Percentiles rank a stretch among this genome's conserved stretches.
Conservation (phyloP, 2,888 invertebrate species). For the Cephus nigrinus region DNA sequence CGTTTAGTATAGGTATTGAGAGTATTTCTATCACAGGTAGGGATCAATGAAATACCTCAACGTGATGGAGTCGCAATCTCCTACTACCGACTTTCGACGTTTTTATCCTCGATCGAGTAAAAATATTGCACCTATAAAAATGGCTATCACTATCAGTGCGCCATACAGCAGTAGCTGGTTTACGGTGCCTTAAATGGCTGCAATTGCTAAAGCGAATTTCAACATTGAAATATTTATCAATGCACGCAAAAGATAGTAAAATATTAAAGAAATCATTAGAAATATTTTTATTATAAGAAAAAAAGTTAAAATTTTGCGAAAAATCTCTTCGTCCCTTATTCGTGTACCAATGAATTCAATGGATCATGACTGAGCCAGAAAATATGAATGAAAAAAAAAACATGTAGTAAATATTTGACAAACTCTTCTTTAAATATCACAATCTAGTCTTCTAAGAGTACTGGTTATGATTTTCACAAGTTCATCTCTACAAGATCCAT, state of each 20-base stretch:
- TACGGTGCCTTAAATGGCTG: neutral
- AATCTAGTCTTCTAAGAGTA: neutral
- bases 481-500: neutral
- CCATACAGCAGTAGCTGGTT: neutral
- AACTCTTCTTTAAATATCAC: neutral
- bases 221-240: neutral
- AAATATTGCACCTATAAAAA: neutral
- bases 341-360: neutral
- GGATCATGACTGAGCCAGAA: neutral
- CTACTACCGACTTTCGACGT: neutral
- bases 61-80: neutral
- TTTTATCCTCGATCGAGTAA: neutral
- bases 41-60: neutral
- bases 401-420: neutral
- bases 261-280: neutral
- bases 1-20: neutral
- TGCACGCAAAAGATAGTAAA: neutral
- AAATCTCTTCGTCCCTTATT: neutral
- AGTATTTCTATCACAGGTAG: neutral
- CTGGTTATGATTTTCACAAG: neutral
- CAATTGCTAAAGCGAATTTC: neutral
- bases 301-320: neutral
- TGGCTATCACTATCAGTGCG: neutral
- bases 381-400: neutral
- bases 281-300: neutral